Percentiles rank a stretch among this genome's conserved stretches.
Conservation (phyloP, 53 echinoderm and acorn worm genomes). For the Henricia sp. region DNA sequence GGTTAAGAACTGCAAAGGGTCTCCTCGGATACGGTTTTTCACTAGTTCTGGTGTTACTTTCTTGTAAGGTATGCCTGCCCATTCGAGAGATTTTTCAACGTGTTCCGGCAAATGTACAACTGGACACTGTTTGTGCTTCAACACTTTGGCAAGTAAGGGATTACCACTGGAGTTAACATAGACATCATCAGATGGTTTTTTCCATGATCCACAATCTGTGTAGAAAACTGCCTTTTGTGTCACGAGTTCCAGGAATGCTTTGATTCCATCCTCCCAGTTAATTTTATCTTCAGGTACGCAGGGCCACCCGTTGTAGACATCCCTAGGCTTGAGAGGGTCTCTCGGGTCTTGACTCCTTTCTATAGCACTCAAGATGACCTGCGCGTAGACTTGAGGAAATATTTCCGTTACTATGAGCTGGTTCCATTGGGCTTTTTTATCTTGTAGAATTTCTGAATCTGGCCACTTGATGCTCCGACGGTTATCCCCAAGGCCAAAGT, state of each 20-base stretch:
- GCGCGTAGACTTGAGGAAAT: conserved; percentile 69
- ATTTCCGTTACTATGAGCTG: conserved; percentile 66
- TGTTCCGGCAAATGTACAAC: conserved; percentile 31
- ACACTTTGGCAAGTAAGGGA: conserved; percentile 4
- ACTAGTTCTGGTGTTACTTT: conserved; percentile 20
- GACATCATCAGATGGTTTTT: conserved; percentile 46
- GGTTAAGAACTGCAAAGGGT: neutral
- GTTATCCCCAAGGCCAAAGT: conserved; percentile 82
- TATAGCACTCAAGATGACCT: conserved; percentile 16
- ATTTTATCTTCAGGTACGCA: neutral
- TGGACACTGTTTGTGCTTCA: conserved; percentile 26
- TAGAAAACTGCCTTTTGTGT: conserved; percentile 33
- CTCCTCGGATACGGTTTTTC: conserved; percentile 17
- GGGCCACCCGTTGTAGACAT: conserved; percentile 30
- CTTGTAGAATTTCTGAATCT: conserved; percentile 69
- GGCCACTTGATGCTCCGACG: conserved; percentile 86
- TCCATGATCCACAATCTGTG: conserved; percentile 47
- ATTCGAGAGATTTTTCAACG: neutral
- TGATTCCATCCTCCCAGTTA: conserved; percentile 8
- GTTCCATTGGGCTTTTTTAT: conserved; percentile 81
- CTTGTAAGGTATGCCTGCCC: neutral
- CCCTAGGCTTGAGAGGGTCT: neutral
- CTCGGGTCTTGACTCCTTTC: neutral
- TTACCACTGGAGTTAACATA: neutral
- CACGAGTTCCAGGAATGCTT: neutral